Evolutionary conservation across 2,888 invertebrate species (phyloP), one percentile per base, ranked within the genome.

Genomic region (Dusona sp.): DNA sequence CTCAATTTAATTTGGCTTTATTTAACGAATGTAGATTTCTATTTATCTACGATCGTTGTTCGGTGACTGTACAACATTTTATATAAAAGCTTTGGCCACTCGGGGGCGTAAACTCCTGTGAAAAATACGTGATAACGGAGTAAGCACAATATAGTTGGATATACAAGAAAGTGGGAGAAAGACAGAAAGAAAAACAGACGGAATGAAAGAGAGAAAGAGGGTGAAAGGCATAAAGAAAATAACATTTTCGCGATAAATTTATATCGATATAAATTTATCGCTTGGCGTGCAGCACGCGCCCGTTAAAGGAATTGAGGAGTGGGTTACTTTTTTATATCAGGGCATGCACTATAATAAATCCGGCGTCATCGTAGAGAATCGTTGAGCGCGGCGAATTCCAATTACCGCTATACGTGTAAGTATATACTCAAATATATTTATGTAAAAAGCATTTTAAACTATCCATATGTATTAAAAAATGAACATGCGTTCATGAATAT

Each of bases 221-320:
- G n/a, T n/a, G n/a, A 64, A 25, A 48, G 48, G 33, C 45, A 36
- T 64, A 65, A 54, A 38, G 54, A n/a, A 22, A 42, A 45, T 38
- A 48, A 70, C 73, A 73, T 81, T 85, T 73, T 74, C 65, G 61
- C 85, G 85, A 82, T 78, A 82, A 85, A 85, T 85, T 85, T 85
- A 82, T 78, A 85, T 85, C 85, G 81, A 85, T 85, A 85, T 85
- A 79, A 81, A 85, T 85, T 85, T 85, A 85, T 85, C 85, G 81
- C 57, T 61, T 82, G 74, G 85, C 85, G 81, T 85, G 85, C 85
- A 85, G 81, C 85, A 85, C 85, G 85, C 85, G 65, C 77, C 65
- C 42, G 22, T 68, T 36, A 48, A 19, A 42, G 33, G 57, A 16
- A 67, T 36, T 75, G 9, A 38, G 16, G 65, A 33, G 33, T 42